Evolutionary conservation across 1,140 invertebrate genomes (phyloP).

Genomic region (Oppia nitens): DNA sequence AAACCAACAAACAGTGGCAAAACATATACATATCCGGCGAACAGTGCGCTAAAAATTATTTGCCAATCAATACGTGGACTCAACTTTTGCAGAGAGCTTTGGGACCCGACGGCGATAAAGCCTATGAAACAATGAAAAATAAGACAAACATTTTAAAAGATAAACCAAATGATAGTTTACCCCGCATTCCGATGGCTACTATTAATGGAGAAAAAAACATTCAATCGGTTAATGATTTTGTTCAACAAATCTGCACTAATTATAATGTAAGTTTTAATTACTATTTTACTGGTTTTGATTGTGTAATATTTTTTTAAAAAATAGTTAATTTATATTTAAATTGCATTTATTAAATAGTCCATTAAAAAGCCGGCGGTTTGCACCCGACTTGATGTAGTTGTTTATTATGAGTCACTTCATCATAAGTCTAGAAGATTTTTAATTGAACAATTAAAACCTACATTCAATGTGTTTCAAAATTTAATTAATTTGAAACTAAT

Average conservation of each 20-base stretch:
- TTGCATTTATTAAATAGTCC: background rate
- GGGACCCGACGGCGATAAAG: background rate
- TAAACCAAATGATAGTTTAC: background rate
- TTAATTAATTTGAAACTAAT: slow-evolving; percentile 8
- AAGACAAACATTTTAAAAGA: slow-evolving; percentile 1
- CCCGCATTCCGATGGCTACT: background rate
- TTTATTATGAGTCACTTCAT: slow-evolving; percentile 4
- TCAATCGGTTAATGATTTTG: slow-evolving; percentile 10
- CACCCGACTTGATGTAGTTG: background rate
- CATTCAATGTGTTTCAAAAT: slow-evolving; percentile 1
- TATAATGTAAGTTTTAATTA: slow-evolving; percentile 2
- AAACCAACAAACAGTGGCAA: background rate
- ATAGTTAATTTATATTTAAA: background rate
- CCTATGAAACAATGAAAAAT: slow-evolving; percentile 2
- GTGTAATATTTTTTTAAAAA: background rate
- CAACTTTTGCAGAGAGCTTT: background rate
- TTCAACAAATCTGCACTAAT: slow-evolving; percentile 8
- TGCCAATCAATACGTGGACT: slow-evolving; percentile 6
- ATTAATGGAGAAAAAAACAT: background rate
- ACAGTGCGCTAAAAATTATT: slow-evolving; percentile 1
- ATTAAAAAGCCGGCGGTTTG: background rate
- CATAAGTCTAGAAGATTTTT: slow-evolving; percentile 6
- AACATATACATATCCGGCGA: background rate
- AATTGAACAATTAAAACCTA: slow-evolving; percentile 5
- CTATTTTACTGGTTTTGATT: background rate